phyloP scores from a whole-genome alignment of 1,140 invertebrate genomes.

The Platyscapa corneri region DNA sequence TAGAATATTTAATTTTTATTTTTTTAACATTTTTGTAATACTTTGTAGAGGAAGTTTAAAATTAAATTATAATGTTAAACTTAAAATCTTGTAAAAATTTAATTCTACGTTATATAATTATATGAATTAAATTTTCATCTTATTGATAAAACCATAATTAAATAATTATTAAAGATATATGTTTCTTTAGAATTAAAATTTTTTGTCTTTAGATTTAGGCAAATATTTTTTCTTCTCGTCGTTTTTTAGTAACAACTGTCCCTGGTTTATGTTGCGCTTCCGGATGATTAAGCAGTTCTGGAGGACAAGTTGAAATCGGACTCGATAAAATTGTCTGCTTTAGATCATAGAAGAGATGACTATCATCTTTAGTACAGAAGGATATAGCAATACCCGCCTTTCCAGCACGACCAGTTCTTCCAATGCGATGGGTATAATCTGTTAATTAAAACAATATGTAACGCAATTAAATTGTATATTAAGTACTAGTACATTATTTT shows the following conservation, averaged over 20 bases:
- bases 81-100: background rate
- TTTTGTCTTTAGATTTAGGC: too few species aligned
- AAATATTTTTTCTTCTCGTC: conserved; percentile 96
- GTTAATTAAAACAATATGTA: conserved; percentile 60
- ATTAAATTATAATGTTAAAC: background rate
- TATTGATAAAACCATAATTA: background rate
- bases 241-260: conserved; percentile 93
- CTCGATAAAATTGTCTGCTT: conserved; percentile 93
- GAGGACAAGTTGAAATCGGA: conserved; percentile 96
- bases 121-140: background rate
- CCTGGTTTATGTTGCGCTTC: conserved; percentile 99
- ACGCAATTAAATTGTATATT: background rate
- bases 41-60: background rate
- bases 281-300: conserved; percentile 97
- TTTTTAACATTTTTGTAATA: background rate
- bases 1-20: background rate
- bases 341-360: conserved; percentile 95
- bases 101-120: background rate
- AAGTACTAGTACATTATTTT: background rate
- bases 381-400: conserved; percentile 97
- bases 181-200: too few species aligned
- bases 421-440: conserved; percentile 99
- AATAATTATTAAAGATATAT: background rate
- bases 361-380: conserved; percentile 98
- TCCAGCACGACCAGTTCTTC: conserved; percentile 98